These are phyloP conservation scores for Theristicus caerulescens DNA, from an alignment of 2,113 vertebrate species.

Conservation along the genomic window DNA sequence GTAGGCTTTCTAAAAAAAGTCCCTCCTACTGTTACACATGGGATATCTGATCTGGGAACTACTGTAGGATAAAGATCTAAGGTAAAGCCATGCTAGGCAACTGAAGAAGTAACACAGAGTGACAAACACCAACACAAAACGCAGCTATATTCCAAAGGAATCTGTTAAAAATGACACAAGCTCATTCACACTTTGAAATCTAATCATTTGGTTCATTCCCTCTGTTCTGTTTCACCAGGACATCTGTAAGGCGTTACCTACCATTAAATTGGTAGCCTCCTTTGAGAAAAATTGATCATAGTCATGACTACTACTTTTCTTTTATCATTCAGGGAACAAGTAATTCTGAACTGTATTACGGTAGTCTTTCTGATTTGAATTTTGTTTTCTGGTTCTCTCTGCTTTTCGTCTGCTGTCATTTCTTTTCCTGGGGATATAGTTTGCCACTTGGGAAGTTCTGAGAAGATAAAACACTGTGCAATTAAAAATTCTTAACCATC, in stretches of 20 bases:
- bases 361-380: slow-evolving; percentile 27
- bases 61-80: neutral
- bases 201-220: slow-evolving; percentile 22
- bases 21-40: neutral
- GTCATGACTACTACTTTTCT: neutral
- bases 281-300: slow-evolving; percentile 16
- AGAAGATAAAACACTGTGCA: slow-evolving; percentile 2
- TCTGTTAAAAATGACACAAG: neutral
- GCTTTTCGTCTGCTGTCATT: neutral
- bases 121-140: neutral
- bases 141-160: neutral
- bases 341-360: neutral
- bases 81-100: neutral
- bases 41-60: neutral
- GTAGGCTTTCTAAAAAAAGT: neutral
- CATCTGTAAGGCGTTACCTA: neutral
- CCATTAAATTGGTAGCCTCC: neutral
- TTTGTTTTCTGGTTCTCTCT: slow-evolving; percentile 46
- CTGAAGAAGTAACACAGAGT: neutral
- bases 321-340: slow-evolving; percentile 22
- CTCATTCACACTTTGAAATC: neutral
- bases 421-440: slow-evolving; percentile 43
- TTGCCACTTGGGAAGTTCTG: slow-evolving; percentile 31
- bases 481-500: slow-evolving; percentile 48
- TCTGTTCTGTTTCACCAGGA: neutral